Percentiles rank a stretch among this genome's conserved stretches.
These are phyloP conservation scores for Stomorhina lunata DNA, from an alignment of 2,888 invertebrate species.

Conservation along the genomic window DNA sequence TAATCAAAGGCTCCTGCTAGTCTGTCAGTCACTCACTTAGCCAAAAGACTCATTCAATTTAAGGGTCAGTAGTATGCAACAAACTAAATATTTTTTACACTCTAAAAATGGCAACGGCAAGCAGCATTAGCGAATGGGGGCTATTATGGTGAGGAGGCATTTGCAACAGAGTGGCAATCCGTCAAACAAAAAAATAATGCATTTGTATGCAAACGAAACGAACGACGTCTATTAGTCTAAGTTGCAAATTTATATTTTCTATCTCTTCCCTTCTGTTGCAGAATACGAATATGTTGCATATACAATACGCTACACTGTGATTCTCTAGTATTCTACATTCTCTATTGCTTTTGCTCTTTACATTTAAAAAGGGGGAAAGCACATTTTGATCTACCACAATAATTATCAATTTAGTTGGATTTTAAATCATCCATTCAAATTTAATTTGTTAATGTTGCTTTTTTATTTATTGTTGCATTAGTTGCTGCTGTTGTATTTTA, in stretches of 20 bases:
- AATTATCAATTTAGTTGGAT: too few species aligned
- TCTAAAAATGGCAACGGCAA: conserved; percentile 8
- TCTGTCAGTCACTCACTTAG: not conserved
- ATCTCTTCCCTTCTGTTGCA: conserved; percentile 15
- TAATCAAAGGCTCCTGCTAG: not conserved
- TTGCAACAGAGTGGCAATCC: conserved; percentile 2
- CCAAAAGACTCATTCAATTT: conserved; percentile 39
- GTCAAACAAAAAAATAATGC: not conserved
- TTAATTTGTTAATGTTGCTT: not conserved
- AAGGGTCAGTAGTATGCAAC: conserved; percentile 56
- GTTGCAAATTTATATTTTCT: conserved; percentile 52
- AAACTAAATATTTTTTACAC: conserved; percentile 42
- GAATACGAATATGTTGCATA: too few species aligned
- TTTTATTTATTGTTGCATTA: not conserved
- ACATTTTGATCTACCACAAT: too few species aligned
- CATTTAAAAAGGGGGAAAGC: too few species aligned
- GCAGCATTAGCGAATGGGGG: conserved; percentile 30
- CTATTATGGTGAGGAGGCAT: conserved; percentile 34
- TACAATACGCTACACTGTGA: too few species aligned
- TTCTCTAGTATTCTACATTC: too few species aligned
- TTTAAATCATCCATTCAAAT: too few species aligned
- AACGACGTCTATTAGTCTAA: conserved; percentile 61
- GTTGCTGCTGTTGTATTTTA: conserved; percentile 18
- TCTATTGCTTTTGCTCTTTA: too few species aligned
- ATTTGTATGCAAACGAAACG: conserved; percentile 21